Evolutionary conservation across 2,888 invertebrate species (phyloP), one percentile per base, ranked within the genome.

Genomic region (Rhorus exstirpatorius): DNA sequence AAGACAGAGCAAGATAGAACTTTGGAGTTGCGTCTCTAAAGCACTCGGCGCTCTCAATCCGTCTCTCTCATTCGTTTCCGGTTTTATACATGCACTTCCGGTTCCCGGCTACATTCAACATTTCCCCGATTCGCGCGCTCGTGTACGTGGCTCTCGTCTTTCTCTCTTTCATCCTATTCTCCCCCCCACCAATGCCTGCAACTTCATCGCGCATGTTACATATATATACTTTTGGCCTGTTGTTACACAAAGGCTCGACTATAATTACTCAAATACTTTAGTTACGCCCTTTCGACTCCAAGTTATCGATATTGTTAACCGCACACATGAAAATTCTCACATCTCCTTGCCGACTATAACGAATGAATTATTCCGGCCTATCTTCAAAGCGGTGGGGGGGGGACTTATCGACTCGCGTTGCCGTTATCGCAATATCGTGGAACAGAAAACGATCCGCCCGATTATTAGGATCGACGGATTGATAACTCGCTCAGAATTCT

Each of bases 61-160:
- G 31, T 79, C 75, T 75, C 70, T 58, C 65, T 75, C 70, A 65
- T 68, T 63, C 79, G 72, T 82, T 86, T 90, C 89, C 88, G 87
- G 89, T 83, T 89, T 89, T 87, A 88, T 89, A 89, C 87, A 87
- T 87, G 76, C 86, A 72, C 88, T 90, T 89, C 90, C 90, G 89
- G 84, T 86, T 83, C 83, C 35, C 82, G 31, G 70, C 58, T 71
- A 78, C 84, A 85, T 86, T 84, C 81, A 81, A 81, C 86, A 83
- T 82, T 71, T 17, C 10, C 44, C 55, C 17, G 70, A 70, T 58
- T 68, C 24, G 58, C 58, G 1, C 58, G 38, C 24, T 31, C 46
- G 58, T 14, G 35, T 38, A 26, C 68, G 38, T 53, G 55, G 19
- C 24, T 38, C 17, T 6, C 21, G 3, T 19, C 6, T 31, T 6